These are phyloP conservation scores for Tupaia chinensis DNA, from an alignment of 2,113 vertebrate genomes.

Conservation along the genomic window DNA sequence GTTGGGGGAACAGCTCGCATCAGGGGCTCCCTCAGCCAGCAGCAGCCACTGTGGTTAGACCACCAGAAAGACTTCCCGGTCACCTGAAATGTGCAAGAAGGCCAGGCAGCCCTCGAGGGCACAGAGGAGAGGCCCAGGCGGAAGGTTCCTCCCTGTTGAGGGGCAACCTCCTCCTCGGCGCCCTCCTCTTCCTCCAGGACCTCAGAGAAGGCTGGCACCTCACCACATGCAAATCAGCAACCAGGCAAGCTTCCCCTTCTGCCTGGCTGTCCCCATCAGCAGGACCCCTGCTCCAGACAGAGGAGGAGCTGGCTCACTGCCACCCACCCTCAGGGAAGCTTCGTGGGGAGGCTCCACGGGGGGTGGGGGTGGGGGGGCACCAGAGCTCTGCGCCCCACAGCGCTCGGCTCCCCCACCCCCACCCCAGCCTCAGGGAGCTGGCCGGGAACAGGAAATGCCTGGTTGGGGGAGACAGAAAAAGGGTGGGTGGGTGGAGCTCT, in stretches of 20 bases:
- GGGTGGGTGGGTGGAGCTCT: not conserved
- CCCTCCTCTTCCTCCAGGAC: not conserved
- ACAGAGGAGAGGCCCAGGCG: not conserved
- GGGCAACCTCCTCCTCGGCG: not conserved
- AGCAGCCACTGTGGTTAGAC: conserved; percentile 48
- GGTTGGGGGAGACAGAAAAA: conserved; percentile 10
- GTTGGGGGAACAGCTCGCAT: not conserved
- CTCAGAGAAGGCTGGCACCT: not conserved
- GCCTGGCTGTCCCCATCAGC: not conserved
- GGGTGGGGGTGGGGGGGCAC: not conserved
- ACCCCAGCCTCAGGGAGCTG: conserved; percentile 45
- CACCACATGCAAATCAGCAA: conserved; percentile 60
- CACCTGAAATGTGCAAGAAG: not conserved
- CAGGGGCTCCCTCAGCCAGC: conserved; percentile 4
- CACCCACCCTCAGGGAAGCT: not conserved
- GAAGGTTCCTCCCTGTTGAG: not conserved
- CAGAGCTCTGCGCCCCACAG: not conserved
- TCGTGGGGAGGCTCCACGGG: no score
- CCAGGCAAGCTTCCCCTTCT: not conserved
- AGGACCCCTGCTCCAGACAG: not conserved
- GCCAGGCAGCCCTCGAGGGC: not conserved
- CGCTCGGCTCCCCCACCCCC: conserved; percentile 52
- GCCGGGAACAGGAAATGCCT: conserved; percentile 81
- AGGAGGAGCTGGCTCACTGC: not conserved
- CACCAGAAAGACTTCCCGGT: conserved; percentile 60